phyloP scores from a whole-genome alignment of 2,888 invertebrate species.

The Ellobium chinense region DNA sequence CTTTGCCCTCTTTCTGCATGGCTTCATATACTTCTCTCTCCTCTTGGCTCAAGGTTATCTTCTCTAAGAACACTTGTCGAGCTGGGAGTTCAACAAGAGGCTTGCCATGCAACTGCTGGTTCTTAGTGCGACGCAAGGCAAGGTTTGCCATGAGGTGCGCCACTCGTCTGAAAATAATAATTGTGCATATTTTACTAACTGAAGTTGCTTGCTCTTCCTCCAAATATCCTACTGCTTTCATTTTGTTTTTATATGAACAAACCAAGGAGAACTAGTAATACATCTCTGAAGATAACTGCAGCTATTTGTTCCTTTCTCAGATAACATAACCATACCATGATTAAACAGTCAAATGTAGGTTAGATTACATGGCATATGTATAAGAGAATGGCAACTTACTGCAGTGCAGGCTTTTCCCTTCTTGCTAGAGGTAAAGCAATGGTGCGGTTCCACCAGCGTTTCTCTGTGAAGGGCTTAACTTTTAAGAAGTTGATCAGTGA shows the following conservation, averaged over 20 bases:
- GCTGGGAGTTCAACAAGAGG: conserved; percentile 73
- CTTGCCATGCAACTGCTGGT: conserved; percentile 70
- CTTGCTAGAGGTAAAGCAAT: conserved; percentile 60
- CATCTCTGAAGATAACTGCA: neutral
- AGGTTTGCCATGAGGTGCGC: conserved; percentile 60
- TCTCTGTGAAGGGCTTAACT: conserved; percentile 64
- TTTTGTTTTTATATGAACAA: no score
- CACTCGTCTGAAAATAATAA: conserved; percentile 55
- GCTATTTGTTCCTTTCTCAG: neutral
- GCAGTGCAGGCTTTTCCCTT: conserved; percentile 59
- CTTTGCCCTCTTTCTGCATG: conserved; percentile 64
- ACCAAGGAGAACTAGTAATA: neutral
- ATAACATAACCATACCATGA: neutral
- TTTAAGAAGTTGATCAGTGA: conserved; percentile 96
- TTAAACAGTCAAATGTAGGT: neutral
- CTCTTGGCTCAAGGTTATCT: conserved; percentile 68
- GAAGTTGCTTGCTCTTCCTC: neutral
- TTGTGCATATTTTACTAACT: neutral
- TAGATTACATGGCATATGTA: no score
- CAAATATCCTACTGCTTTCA: no score
- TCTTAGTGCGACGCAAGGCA: conserved; percentile 64
- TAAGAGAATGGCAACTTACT: conserved; percentile 53
- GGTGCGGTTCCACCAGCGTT: conserved; percentile 61
- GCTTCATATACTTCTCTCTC: conserved; percentile 73
- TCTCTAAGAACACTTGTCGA: conserved; percentile 67